These are phyloP conservation scores for Brienomyrus longianalis DNA, from an alignment of 2,113 vertebrate genomes.

Conservation along the genomic window DNA sequence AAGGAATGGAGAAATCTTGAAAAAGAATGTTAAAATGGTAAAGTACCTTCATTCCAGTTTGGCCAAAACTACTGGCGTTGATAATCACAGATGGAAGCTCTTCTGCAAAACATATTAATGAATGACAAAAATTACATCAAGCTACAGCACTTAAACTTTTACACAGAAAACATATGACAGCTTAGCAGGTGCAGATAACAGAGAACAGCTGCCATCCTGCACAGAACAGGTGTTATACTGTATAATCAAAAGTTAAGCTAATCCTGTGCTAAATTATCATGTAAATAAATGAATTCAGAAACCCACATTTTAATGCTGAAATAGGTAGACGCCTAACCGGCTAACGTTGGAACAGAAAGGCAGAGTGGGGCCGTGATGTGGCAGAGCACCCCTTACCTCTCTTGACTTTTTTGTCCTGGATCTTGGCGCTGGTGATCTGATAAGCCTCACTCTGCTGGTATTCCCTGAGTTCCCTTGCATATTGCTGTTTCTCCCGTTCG, in stretches of 20 bases:
- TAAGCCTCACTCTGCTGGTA: conserved; percentile 95
- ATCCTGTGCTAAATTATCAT: neutral
- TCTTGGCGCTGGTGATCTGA: conserved; percentile 84
- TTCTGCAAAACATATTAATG: conserved; percentile 46
- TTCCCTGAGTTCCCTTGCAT: conserved; percentile 83
- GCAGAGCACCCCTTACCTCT: conserved; percentile 63
- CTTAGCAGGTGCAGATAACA: neutral
- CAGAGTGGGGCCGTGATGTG: neutral
- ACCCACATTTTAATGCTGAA: neutral
- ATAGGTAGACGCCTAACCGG: neutral
- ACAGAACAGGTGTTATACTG: neutral
- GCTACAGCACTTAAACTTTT: neutral
- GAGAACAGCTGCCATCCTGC: neutral
- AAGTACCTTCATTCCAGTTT: conserved; percentile 54
- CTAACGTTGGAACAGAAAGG: neutral
- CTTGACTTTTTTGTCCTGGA: conserved; percentile 91
- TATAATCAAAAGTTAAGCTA: neutral
- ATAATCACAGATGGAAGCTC: conserved; percentile 58
- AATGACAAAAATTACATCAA: neutral
- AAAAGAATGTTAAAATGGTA: neutral
- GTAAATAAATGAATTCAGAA: neutral
- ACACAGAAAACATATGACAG: neutral
- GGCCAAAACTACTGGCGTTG: conserved; percentile 48
- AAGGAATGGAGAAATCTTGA: neutral
- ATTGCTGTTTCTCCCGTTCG: conserved; percentile 89